Base-by-base conservation (phyloP, 2,888 invertebrate species). In the Noctua fimbriata region DNA sequence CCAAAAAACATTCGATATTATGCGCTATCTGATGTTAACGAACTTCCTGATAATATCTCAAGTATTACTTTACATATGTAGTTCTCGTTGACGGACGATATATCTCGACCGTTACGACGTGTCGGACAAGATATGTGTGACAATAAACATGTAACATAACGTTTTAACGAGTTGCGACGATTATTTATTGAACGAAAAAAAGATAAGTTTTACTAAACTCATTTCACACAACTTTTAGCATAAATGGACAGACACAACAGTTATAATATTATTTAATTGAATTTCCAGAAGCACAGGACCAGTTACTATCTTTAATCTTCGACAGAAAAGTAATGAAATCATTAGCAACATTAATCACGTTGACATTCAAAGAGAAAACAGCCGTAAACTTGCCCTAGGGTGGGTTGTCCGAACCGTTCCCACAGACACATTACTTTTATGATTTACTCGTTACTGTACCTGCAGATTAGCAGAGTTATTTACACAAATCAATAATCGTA, bases 71-170 rank as follows among this genome's bases (percentile, higher is more conserved):
- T 76, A 85, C 85, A 69, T 73, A 60, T 71, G 74, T 69, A 60
- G 72, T 77, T 69, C 47, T 58, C 60, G n/a, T 47, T 75, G 70
- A 78, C 66, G 75, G 73, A 78, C 82, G 44, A 82, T 82, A 82
- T 85, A 82, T 84, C 69, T 76, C 14, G 24, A 44, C 52, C 47
- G 74, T 82, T 85, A 85, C 85, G 82, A 78, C 66, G 55, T 28
- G 73, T 85, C 75, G 24, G 67, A 70, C 49, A 55, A 73, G 66
- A 85, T 75, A 75, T 81, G 85, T 85, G 82, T 66, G 63, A 63
- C 82, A 78, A 73, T 81, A 81, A 85, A 85, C 75, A 78, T 10
- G 32, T 47, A 28, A 67, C 36, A 21, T 24, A 66, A 70, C 58
- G 36, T 70, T 60, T 55, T 76, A 70, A 66, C 21, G 75, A 32